These are phyloP conservation scores for Eclectus roratus DNA, from an alignment of 2,113 vertebrate species.

Conservation along the genomic window DNA sequence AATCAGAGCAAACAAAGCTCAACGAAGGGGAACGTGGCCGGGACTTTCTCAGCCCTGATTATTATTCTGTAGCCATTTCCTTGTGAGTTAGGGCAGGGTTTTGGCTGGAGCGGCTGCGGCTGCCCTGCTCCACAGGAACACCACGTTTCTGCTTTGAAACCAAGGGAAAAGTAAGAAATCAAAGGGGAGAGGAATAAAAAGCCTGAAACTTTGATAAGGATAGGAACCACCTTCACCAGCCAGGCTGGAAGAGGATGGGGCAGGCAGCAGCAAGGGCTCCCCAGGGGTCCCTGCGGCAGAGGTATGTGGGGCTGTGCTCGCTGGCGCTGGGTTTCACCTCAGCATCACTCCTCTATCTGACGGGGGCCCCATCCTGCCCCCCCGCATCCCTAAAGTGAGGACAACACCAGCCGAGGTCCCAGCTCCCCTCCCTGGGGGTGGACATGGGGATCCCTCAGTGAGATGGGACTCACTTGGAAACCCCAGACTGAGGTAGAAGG, in stretches of 20 bases:
- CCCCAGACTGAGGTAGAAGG: neutral
- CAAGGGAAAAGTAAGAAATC: neutral
- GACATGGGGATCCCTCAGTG: neutral
- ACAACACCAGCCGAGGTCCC: neutral
- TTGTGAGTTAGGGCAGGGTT: neutral
- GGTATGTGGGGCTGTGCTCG: rapidly evolving
- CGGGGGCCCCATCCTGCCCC: neutral
- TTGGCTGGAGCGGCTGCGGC: neutral
- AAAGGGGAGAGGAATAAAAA: neutral
- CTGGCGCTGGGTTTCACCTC: neutral
- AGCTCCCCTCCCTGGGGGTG: neutral
- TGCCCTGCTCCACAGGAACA: neutral
- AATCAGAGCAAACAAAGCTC: conserved; percentile 40
- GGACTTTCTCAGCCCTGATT: conserved; percentile 20
- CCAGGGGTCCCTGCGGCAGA: neutral
- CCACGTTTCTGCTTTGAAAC: neutral
- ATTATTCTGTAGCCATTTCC: conserved; percentile 21
- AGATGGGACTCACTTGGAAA: neutral
- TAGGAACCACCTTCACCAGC: rapidly evolving
- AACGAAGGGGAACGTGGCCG: rapidly evolving
- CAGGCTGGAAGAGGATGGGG: neutral
- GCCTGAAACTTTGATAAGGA: neutral
- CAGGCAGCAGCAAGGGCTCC: neutral
- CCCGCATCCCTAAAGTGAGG: rapidly evolving
- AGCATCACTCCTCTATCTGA: neutral